Conservation (phyloP, 2,888 invertebrate species). For the Amblyjoppa proteus region DNA sequence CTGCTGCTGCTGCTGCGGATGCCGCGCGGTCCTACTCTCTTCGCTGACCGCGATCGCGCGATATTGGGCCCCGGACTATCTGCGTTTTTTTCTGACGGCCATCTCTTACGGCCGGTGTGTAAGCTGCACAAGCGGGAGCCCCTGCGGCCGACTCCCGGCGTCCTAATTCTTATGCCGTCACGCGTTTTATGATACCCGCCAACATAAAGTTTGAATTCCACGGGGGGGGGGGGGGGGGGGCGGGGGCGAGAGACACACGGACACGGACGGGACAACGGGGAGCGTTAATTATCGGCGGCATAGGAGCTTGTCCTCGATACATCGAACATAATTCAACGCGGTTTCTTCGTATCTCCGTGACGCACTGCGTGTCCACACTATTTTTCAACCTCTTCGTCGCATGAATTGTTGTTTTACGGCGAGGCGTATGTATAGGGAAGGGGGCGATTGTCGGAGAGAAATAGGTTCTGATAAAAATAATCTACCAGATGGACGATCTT, state of each 20-base stretch:
- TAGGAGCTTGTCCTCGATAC: slow-evolving; percentile 76
- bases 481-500: neutral
- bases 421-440: neutral
- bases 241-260: slow-evolving; percentile 37
- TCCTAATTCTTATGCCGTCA: slow-evolving; percentile 84
- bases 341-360: slow-evolving; percentile 7
- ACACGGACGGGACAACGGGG: slow-evolving; percentile 48
- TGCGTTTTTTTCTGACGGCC: slow-evolving; percentile 9
- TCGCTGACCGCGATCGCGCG: slow-evolving; percentile 63
- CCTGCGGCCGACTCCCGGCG: slow-evolving; percentile 73
- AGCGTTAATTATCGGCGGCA: slow-evolving; percentile 82
- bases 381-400: slow-evolving; percentile 12
- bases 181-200: slow-evolving; percentile 83
- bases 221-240: slow-evolving; percentile 66
- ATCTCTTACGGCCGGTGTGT: slow-evolving; percentile 29
- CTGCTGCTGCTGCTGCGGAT: slow-evolving; percentile 14
- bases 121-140: slow-evolving; percentile 63
- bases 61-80: slow-evolving; percentile 12
- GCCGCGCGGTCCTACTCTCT: slow-evolving; percentile 44
- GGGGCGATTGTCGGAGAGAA: neutral
- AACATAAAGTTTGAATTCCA: slow-evolving; percentile 84
- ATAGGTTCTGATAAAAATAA: neutral
- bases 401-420: slow-evolving; percentile 12
- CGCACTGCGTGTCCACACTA: slow-evolving; percentile 9
- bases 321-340: slow-evolving; percentile 81